These are phyloP conservation scores for Corythucha ciliata DNA, from an alignment of 2,888 invertebrate genomes.

Conservation along the genomic window DNA sequence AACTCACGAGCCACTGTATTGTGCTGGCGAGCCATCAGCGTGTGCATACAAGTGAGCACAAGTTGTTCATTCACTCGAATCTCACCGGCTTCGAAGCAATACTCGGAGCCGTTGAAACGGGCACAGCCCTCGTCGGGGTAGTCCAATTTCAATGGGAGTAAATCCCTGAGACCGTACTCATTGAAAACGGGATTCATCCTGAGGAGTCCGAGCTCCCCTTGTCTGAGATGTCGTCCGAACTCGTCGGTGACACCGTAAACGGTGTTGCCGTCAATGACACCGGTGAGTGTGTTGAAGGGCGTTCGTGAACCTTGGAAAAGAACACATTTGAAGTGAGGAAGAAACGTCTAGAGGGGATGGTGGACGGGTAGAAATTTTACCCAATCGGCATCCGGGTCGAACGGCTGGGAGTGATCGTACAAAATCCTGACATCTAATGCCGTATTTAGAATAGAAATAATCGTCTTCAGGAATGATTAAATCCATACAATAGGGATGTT, in stretches of 20 bases:
- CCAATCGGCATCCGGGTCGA: conserved; percentile 77
- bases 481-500: conserved; percentile 86
- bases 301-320: conserved; percentile 58
- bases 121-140: conserved; percentile 90
- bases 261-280: conserved; percentile 79
- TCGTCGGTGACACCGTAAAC: conserved; percentile 80
- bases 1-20: conserved; percentile 72
- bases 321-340: neutral
- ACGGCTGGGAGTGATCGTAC: conserved; percentile 81
- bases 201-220: conserved; percentile 72
- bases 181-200: conserved; percentile 84
- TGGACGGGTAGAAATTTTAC: conserved; percentile 45
- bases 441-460: conserved; percentile 77
- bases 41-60: conserved; percentile 83
- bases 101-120: conserved; percentile 78
- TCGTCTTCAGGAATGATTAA: conserved; percentile 81
- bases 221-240: conserved; percentile 63
- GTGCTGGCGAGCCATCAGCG: conserved; percentile 81
- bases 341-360: neutral
- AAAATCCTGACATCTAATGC: conserved; percentile 80
- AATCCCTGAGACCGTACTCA: conserved; percentile 77
- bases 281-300: conserved; percentile 79
- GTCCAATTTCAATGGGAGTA: conserved; percentile 77
- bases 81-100: conserved; percentile 84
- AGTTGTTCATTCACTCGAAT: conserved; percentile 87